phyloP scores from a whole-genome alignment of 1,140 invertebrate genomes.

The Bradynema listronoti region DNA sequence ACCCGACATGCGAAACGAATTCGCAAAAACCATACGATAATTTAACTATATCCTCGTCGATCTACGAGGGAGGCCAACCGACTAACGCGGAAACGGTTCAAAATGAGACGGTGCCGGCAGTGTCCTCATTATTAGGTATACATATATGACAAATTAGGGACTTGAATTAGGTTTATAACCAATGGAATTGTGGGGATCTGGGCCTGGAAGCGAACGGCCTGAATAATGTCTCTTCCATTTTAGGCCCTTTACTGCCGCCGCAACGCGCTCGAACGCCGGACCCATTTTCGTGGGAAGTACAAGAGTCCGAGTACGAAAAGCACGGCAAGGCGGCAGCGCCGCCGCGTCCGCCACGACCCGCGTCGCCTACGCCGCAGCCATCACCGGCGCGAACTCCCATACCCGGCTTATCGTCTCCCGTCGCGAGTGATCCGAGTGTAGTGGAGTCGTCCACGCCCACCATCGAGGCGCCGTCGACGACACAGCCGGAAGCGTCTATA shows the following conservation, averaged over 20 bases:
- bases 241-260: slow-evolving; percentile 29
- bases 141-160: neutral
- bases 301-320: slow-evolving; percentile 29
- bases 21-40: no score
- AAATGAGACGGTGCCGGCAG: no score
- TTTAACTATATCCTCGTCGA: no score
- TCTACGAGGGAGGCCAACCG: no score
- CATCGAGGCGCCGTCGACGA: neutral
- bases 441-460: neutral
- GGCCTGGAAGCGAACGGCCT: no score
- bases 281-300: slow-evolving; percentile 50
- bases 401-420: neutral
- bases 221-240: no score
- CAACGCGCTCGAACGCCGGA: slow-evolving; percentile 32
- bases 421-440: neutral
- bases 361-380: slow-evolving; percentile 20
- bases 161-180: no score
- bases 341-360: slow-evolving; percentile 10
- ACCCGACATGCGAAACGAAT: no score
- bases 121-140: neutral
- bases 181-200: no score
- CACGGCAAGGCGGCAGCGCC: neutral
- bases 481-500: neutral
- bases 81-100: no score
- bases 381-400: slow-evolving; percentile 9